Percentiles rank a stretch among this genome's conserved stretches.
phyloP scores from a whole-genome alignment of 1,140 invertebrate genomes.

The Orussus abietinus region DNA sequence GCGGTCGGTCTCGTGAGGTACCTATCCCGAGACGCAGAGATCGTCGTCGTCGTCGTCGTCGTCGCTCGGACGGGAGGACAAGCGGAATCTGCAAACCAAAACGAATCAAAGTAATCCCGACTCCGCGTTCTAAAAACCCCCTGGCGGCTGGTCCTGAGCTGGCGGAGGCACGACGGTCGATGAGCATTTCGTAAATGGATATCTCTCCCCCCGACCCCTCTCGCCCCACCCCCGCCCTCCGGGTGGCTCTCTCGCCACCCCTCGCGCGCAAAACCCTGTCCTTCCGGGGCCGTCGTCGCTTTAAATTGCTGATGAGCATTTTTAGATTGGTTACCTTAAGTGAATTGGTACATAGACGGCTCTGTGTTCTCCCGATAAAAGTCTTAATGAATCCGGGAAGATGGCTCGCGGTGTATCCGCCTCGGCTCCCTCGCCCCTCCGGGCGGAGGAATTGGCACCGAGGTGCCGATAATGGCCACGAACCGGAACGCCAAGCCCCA shows the following conservation, averaged over 20 bases:
- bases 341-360: constrained; percentile 51
- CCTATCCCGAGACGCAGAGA: too few relatives aligned
- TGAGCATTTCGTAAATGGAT: constrained; percentile 53
- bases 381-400: constrained; percentile 49
- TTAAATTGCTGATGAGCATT: constrained; percentile 56
- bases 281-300: constrained; percentile 32
- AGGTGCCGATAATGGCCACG: too few relatives aligned
- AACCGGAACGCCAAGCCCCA: too few relatives aligned
- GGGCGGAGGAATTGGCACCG: too few relatives aligned
- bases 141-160: constrained; percentile 9
- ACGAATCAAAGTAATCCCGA: constrained; percentile 53
- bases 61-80: constrained; percentile 36
- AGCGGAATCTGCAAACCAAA: constrained; percentile 53
- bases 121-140: constrained; percentile 40
- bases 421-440: too few relatives aligned
- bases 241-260: constrained; percentile 1
- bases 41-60: too few relatives aligned
- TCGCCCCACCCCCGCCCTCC: constrained; percentile 12
- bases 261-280: constrained; percentile 16
- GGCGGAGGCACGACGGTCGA: constrained; percentile 35
- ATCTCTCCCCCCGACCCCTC: constrained; percentile 12
- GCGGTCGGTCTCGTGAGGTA: too few relatives aligned
- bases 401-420: constrained; percentile 16
- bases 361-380: constrained; percentile 50
- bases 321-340: constrained; percentile 53